Evolutionary conservation across 2,797 vertebrate species (phyloP), one percentile per base, ranked within the genome.

Genomic region (Acrocephalus scirpaceus): DNA sequence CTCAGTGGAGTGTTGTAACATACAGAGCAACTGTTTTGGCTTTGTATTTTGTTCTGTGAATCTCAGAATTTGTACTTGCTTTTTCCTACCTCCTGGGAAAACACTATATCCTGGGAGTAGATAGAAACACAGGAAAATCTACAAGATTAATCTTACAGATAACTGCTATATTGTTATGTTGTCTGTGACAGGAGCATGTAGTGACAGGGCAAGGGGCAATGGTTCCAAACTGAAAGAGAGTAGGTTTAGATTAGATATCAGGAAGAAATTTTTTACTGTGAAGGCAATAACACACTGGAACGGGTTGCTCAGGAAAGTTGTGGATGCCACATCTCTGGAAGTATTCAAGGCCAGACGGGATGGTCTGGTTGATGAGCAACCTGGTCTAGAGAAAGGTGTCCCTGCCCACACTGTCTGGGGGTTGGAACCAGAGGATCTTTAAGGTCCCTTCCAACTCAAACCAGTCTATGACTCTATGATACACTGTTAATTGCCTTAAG

Each of bases 11-110:
- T 19, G 18, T 42, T n/a, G 16, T 22, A 80, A 34, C 13, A 11
- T 7, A 22, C 0, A 38, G 4, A 71, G 3, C 25, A 86, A 38
- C 13, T 1, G 0, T 45, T 45, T 57, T 57, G 22, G 16, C 23
- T 72, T 16, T 81, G 10, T n/a, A 20, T 57, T 75, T 80, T 77
- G 26, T 34, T 42, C 50, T 11, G 8, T 60, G 29, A 86, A 66
- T 53, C 40, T 60, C 48, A 70, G 57, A 79, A 64, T 42, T 50
- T 72, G 17, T 30, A 17, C 7, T 70, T 14, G 4, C 0, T 53
- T 83, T 62, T 78, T 86, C 9, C 26, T 61, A 3, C 18, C 7
- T 73, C 48, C 7, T 2, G 5, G 18, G 10, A 71, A 69, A 69
- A 74, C 5, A 23, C 5, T 20, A 2, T 50, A 54, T 50, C 21